Conservation (phyloP, 2,888 invertebrate species). For the Drosophila monieri region DNA sequence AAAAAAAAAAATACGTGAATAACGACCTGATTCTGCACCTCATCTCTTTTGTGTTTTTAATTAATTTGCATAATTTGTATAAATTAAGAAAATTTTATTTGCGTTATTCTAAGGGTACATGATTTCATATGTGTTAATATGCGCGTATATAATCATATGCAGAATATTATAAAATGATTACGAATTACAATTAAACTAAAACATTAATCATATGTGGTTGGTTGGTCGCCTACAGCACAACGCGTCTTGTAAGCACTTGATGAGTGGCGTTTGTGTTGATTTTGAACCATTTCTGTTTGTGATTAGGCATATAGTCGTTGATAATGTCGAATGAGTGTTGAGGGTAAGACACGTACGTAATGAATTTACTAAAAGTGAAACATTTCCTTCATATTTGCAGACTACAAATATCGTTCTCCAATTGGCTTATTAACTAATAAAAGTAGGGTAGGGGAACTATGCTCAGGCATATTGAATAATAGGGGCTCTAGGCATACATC, state of each 20-base stretch:
- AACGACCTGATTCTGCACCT: not conserved
- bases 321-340: slow-evolving; percentile 65
- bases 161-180: slow-evolving; percentile 65
- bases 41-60: not conserved
- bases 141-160: slow-evolving; percentile 35
- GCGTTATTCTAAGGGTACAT: slow-evolving; percentile 71
- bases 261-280: slow-evolving; percentile 25
- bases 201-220: slow-evolving; percentile 66
- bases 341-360: slow-evolving; percentile 67
- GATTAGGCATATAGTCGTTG: slow-evolving; percentile 72
- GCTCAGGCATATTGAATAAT: slow-evolving; percentile 9
- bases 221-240: slow-evolving; percentile 30
- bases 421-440: slow-evolving; percentile 31
- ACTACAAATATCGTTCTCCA: slow-evolving; percentile 50
- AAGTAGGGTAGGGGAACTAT: slow-evolving; percentile 8
- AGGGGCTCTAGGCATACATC: slow-evolving; percentile 17
- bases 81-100: slow-evolving; percentile 66
- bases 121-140: slow-evolving; percentile 52
- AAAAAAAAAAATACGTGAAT: not conserved
- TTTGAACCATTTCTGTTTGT: slow-evolving; percentile 30
- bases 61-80: slow-evolving; percentile 42
- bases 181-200: slow-evolving; percentile 69
- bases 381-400: slow-evolving; percentile 24
- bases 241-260: slow-evolving; percentile 51
- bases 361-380: slow-evolving; percentile 68